Evolutionary conservation across 2,888 invertebrate genomes (phyloP).

Genomic region (Tachina lurida): DNA sequence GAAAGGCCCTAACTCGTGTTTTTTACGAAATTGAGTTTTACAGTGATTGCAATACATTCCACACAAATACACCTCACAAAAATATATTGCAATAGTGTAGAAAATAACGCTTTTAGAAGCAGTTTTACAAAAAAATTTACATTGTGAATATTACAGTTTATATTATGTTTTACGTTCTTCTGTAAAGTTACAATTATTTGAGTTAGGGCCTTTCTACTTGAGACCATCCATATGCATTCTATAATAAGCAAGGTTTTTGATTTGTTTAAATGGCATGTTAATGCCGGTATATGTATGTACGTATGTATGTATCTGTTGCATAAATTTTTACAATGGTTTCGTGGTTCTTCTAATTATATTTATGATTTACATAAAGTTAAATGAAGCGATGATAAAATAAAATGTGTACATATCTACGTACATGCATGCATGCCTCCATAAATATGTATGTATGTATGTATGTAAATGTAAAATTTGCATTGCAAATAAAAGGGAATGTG

Average conservation of each 20-base stretch:
- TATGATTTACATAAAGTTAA: not conserved
- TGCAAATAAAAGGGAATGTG: not conserved
- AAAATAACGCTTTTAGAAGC: no score
- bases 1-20: no score
- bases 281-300: not conserved
- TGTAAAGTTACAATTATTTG: no score
- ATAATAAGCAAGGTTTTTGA: conserved; percentile 23
- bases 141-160: no score
- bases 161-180: no score
- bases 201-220: no score
- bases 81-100: no score
- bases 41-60: no score
- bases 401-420: not conserved
- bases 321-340: not conserved
- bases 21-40: no score
- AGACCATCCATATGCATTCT: not conserved
- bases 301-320: not conserved
- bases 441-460: not conserved
- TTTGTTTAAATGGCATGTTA: conserved; percentile 28
- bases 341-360: not conserved
- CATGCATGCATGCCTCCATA: not conserved
- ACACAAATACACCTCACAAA: no score
- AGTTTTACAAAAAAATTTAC: no score
- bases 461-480: not conserved
- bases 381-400: not conserved